Evolutionary conservation across 2,113 vertebrate species (phyloP), one percentile per base, ranked within the genome.

Genomic region (Poecile atricapillus): DNA sequence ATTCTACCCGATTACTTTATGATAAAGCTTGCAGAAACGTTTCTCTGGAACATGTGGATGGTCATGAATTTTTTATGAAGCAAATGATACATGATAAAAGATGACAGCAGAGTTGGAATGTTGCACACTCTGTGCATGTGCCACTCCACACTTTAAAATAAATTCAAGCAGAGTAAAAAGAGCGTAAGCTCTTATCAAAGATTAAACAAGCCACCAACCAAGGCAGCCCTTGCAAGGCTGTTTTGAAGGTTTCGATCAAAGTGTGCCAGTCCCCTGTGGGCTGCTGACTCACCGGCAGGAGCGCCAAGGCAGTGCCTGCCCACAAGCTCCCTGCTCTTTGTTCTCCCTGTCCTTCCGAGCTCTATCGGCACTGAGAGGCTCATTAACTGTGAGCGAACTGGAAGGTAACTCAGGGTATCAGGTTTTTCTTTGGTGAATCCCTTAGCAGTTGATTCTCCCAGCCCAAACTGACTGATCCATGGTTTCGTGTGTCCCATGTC

Each of bases 311-410:
- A 25, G 0, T 12, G 79, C 70, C 74, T 55, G 83, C 89, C 83
- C 79, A 3, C 56, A 7, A 7, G 14, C 73, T 33, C 47, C 0
- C 14, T 30, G 46, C 77, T 50, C 92, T 58, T 31, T 70, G 43
- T 70, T 78, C 74, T 74, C n/a, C 24, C 46, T 0, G 4, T 33
- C 65, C 49, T 41, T 49, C 60, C 12, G 0, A 80, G 25, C 4
- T 15, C 21, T 0, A 3, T 0, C 2, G 35, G 55, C 56, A 30
- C 47, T 0, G 5, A 0, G 0, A 44, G n/a, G 21, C 49, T 91
- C 83, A 3, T 28, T 15, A 73, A 46, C 23, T 27, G 10, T 0
- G 13, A 50, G 43, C 13, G 9, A 44, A 65, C 19, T n/a, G 65
- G 5, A 44, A 83, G 9, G 31, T 37, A 62, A 62, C 53, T 50